Base-by-base conservation (phyloP, 1,140 invertebrate genomes). In the Eueides isabella region DNA sequence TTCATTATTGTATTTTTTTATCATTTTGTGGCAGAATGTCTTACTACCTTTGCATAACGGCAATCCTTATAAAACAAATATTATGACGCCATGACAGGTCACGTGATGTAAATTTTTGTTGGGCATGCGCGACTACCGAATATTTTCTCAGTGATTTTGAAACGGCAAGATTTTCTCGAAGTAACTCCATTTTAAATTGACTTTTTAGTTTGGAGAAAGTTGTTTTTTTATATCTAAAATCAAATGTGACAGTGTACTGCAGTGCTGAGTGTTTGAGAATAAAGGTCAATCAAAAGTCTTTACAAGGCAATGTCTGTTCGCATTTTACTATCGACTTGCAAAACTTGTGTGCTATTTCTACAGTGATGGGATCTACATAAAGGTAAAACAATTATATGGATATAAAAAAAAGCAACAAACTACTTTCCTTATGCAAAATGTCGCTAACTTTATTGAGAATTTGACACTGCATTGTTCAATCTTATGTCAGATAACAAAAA, bases 71-170 rank as follows among this genome's bases (percentile, higher is more conserved):
- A 75, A 69, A 72, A 65, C 35, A 72, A 74, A 68, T 63, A 62
- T 61, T 64, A 65, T 81, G 90, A 92, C 91, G 91, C 91, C 91
- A 92, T 92, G 91, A 92, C 90, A 92, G 91, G 85, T 92, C 91
- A 92, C 91, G 91, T 92, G 91, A 92, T 88, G 88, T 92, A 92
- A 92, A 92, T 91, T 92, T 92, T 90, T 87, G 86, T 90, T 84
- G 85, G 91, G 85, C 91, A 92, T 92, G 91, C 91, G 91, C 90
- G 87, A 86, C 79, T 81, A 80, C 82, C 83, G 83, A 88, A 85
- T 81, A 84, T 90, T 90, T 91, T 91, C 84, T 76, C 77, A 84
- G 87, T 85, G 84, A 90, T 90, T 90, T 90, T 89, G 75, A 86
- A 91, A 91, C 88, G 84, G 81, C 86, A 84, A 87, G 84, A 89